Evolutionary conservation across 2,797 vertebrate genomes (phyloP).

Genomic region (Argya squamiceps): DNA sequence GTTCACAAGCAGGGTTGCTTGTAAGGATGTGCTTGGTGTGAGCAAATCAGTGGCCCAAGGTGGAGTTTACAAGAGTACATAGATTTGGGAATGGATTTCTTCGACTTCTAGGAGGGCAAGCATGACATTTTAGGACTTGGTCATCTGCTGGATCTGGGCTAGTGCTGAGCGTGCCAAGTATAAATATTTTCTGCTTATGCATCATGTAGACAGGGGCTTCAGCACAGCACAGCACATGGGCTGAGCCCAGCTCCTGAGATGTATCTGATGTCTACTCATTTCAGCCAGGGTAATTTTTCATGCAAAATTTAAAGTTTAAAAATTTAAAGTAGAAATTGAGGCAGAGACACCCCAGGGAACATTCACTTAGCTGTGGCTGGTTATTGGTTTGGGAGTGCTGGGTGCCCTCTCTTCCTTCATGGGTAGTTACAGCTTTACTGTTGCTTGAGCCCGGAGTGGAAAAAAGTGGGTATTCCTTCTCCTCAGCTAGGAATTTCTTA

Average conservation of each 20-base stretch:
- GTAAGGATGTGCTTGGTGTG: neutral
- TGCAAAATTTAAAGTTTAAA: neutral
- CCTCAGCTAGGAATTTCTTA: neutral
- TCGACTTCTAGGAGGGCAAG: fast-evolving
- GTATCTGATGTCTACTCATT: neutral
- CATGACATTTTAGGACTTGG: neutral
- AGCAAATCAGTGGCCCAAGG: neutral
- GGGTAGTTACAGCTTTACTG: neutral
- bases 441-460: neutral
- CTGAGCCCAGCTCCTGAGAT: neutral
- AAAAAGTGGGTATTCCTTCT: neutral
- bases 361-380: neutral
- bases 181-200: conserved; percentile 5
- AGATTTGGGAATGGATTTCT: neutral
- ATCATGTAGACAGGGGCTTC: neutral
- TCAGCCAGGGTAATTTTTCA: neutral
- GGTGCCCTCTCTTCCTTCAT: neutral
- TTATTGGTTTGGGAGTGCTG: neutral
- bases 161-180: conserved; percentile 20
- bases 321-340: neutral
- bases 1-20: neutral
- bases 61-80: fast-evolving
- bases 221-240: neutral
- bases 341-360: neutral
- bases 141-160: neutral